These are phyloP conservation scores for Bilobella aurantiaca DNA, from an alignment of 1,140 invertebrate species.

Conservation along the genomic window DNA sequence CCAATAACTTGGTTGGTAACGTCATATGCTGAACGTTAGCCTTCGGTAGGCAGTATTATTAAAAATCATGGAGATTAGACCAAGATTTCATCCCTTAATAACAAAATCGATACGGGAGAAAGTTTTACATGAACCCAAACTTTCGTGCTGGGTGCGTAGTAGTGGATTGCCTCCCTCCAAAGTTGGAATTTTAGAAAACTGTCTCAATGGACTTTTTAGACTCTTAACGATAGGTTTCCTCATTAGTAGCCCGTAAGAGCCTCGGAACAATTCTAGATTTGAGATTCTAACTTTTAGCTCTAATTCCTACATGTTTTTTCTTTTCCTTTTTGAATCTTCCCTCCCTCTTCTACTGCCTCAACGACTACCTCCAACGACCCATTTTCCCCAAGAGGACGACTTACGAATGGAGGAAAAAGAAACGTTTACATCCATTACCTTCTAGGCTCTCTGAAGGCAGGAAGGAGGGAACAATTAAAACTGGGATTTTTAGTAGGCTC, in stretches of 20 bases:
- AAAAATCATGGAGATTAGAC: constrained; percentile 4
- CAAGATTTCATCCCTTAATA: constrained; percentile 22
- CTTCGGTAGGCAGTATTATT: neutral
- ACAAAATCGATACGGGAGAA: constrained; percentile 33
- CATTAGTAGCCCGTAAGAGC: neutral
- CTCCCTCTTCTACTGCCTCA: neutral
- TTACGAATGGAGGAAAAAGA: neutral
- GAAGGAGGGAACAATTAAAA: neutral
- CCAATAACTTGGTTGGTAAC: no score
- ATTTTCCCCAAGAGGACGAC: constrained; percentile 20
- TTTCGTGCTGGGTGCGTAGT: no score
- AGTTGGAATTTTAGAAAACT: no score
- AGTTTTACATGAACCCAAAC: neutral
- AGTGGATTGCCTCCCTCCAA: neutral
- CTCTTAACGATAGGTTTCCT: neutral
- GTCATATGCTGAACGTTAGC: no score
- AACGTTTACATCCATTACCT: neutral
- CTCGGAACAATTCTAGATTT: no score
- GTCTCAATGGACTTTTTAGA: no score
- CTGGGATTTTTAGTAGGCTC: neutral
- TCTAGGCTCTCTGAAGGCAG: neutral
- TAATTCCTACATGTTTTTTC: neutral
- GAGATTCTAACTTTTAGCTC: no score
- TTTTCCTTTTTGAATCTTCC: neutral
- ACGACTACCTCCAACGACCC: constrained; percentile 17